Percentiles rank a stretch among this genome's conserved stretches.
These are phyloP conservation scores for Astropecten irregularis DNA, from an alignment of 53 echinoderm and acorn worm genomes.

Conservation along the genomic window DNA sequence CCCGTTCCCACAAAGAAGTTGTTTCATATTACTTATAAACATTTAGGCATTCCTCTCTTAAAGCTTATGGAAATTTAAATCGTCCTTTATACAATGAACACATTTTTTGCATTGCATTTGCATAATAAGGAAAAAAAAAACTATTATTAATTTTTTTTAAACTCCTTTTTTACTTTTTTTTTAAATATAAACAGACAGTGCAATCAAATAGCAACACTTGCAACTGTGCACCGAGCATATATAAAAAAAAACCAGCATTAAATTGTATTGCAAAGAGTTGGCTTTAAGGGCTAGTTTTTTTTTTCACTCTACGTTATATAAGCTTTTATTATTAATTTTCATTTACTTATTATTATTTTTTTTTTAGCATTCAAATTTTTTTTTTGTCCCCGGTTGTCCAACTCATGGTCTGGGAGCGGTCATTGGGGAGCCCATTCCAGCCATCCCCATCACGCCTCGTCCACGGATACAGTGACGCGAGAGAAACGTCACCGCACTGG, in stretches of 20 bases:
- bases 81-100: conserved; percentile 36
- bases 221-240: conserved; percentile 4
- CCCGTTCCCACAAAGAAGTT: neutral
- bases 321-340: neutral
- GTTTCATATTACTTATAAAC: too few species aligned
- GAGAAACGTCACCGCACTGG: neutral
- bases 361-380: neutral
- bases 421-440: conserved; percentile 12
- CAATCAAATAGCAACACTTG: conserved; percentile 14
- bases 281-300: neutral
- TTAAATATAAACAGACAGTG: conserved; percentile 4
- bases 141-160: too few species aligned
- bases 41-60: too few species aligned
- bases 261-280: conserved; percentile 36
- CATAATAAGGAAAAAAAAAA: conserved; percentile 48
- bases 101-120: conserved; percentile 61
- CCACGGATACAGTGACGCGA: neutral
- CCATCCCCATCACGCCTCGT: conserved; percentile 31
- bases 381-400: neutral
- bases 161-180: neutral
- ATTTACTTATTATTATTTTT: neutral
- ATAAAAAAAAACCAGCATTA: conserved; percentile 22
- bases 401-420: conserved; percentile 33
- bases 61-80: too few species aligned
- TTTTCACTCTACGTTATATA: too few species aligned